Conservation (phyloP, 2,113 vertebrate species). For the Ptyas mucosa region DNA sequence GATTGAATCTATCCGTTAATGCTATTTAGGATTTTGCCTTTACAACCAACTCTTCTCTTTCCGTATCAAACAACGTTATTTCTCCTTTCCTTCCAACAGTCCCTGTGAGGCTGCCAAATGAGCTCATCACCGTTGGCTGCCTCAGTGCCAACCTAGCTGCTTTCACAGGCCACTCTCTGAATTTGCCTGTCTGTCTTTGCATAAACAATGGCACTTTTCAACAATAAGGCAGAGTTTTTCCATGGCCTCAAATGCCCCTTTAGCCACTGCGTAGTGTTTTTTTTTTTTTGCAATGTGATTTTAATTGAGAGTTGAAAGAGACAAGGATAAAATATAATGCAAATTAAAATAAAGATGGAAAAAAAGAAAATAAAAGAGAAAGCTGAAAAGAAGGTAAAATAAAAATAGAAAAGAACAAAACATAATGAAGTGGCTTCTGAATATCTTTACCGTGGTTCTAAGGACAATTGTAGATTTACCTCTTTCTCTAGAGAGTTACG, state of each 20-base stretch:
- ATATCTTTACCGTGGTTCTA: background rate
- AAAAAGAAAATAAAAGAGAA: background rate
- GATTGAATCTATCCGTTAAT: too few relatives aligned
- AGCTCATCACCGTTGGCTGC: background rate
- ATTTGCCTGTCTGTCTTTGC: background rate
- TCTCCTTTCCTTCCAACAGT: background rate
- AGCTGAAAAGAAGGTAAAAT: background rate
- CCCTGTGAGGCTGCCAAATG: background rate
- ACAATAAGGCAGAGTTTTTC: background rate
- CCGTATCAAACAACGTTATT: background rate
- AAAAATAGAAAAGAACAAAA: background rate
- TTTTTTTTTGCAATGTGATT: background rate
- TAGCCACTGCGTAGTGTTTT: background rate
- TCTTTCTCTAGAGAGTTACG: background rate
- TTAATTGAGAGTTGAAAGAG: background rate
- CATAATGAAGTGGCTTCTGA: background rate
- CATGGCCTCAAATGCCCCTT: background rate
- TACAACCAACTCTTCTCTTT: background rate
- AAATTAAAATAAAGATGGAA: background rate
- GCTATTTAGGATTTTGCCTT: too few relatives aligned
- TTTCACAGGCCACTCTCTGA: background rate
- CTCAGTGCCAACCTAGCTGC: background rate
- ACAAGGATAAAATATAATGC: background rate
- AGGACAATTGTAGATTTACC: background rate
- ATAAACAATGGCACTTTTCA: background rate